Evolutionary conservation across 1,140 invertebrate species (phyloP), one percentile per base, ranked within the genome.

Genomic region (Ericerus pela): DNA sequence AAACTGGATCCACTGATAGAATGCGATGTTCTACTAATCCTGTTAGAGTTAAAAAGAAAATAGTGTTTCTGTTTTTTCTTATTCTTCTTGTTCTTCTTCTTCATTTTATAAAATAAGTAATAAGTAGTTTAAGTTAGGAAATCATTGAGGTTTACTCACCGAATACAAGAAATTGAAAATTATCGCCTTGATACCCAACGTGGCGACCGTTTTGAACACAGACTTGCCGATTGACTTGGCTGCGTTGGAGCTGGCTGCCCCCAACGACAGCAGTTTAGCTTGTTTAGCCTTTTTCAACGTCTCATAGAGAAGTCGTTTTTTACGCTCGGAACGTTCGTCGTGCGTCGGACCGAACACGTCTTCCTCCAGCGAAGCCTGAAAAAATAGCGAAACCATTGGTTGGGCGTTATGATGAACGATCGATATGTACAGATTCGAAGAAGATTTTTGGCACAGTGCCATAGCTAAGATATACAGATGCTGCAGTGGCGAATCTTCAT

Each of bases 121-220:
- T n/a, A n/a, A n/a, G n/a, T n/a, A n/a, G n/a, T n/a, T n/a, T n/a
- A n/a, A n/a, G n/a, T n/a, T n/a, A n/a, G n/a, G n/a, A n/a, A n/a
- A n/a, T n/a, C n/a, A n/a, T n/a, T n/a, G n/a, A n/a, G n/a, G n/a
- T n/a, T n/a, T n/a, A 24, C 41, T 47, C 14, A 47, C 41, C 41
- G 22, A 24, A 16, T 47, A 47, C 18, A 47, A 47, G 41, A 47
- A 47, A 47, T 47, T 47, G 41, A 47, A 47, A 24, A 47, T 47
- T 24, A 47, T 24, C 12, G 41, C 41, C 26, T 47, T 47, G 26
- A 47, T 47, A 24, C 41, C 41, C 26, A 47, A 22, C 3, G 41
- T 47, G 20, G 41, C 41, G 22, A 47, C 26, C 20, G 41, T 47
- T 47, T 47, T 47, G 14, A 47, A 47, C 26, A 47, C 26, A 24